A percentile compares a stretch with the other conserved stretches of the same genome.
Evolutionary conservation across 2,888 invertebrate species (phyloP).

Genomic region (Oasisia sp.): DNA sequence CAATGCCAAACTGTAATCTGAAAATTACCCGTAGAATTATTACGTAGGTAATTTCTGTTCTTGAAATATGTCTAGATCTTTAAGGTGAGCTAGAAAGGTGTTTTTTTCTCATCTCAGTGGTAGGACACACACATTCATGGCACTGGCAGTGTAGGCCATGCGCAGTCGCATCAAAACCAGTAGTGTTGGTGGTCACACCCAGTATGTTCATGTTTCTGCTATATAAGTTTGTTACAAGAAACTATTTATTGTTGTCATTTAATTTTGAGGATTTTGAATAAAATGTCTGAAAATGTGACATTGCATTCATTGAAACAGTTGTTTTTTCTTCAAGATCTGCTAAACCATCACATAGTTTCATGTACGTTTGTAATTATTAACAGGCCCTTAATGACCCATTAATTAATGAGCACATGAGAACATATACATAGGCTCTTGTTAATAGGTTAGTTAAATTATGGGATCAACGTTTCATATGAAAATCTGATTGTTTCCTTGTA

Average conservation of each 20-base stretch:
- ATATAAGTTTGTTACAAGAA: constrained; percentile 6
- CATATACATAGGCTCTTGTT: no score
- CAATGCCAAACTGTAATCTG: not conserved
- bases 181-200: not conserved
- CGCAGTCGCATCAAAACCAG: not conserved
- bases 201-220: not conserved
- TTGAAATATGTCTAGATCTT: not conserved
- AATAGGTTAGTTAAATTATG: no score
- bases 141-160: not conserved
- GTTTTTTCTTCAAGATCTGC: not conserved
- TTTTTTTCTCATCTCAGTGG: not conserved
- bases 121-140: not conserved
- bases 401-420: no score
- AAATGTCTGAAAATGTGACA: not conserved
- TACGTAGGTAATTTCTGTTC: not conserved
- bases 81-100: not conserved
- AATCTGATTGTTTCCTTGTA: no score
- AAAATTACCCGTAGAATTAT: not conserved
- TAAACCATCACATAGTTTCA: not conserved
- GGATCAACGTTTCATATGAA: no score
- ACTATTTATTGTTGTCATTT: constrained; percentile 17
- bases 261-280: constrained; percentile 17
- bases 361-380: not conserved
- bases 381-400: no score
- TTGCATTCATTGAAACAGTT: not conserved